Evolutionary conservation across 2,113 vertebrate species (phyloP), one percentile per base, ranked within the genome.

Genomic region (Nicator chloris): DNA sequence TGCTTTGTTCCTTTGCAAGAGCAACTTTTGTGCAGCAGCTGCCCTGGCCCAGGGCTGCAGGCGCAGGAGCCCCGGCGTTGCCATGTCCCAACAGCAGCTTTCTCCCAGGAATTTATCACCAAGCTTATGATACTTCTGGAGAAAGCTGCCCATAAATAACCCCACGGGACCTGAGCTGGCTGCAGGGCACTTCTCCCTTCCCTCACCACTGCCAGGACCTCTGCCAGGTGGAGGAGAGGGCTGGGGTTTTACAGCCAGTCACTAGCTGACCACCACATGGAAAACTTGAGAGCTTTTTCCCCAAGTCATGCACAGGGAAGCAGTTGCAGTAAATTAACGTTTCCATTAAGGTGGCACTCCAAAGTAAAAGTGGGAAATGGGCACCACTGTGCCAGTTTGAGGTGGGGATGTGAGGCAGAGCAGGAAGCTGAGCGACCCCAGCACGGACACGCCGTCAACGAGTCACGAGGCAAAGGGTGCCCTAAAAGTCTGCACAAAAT

Each of bases 371-470:
- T 7, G n/a, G 71, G 69, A 87, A 78, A 56, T 53, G 86, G 87
- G 86, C 35, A 78, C 4, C 35, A 1, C 18, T 39, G 45, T 73
- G 26, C 51, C 49, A 39, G 1, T 53, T 18, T 18, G 79, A 68
- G 82, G 61, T 5, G 49, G 47, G 61, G 37, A 70, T 20, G n/a
- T 21, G 56, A 68, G 88, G 65, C 70, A 59, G 27, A 44, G 63
- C 71, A 69, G 60, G 69, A 81, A 70, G 33, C 19, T 6, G 10
- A 70, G 47, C 45, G 47, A 85, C 84, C 84, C 44, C 23, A 37
- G 13, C 72, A 47, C 0, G 15, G 42, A 24, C 68, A 24, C 1
- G 0, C 10, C 35, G 63, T 7, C 35, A 68, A 17, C 28, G 35
- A 42, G 42, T 10, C 3, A 0, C 11, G 3, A 27, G 5, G 42